These are phyloP conservation scores for Danio rerio DNA, from an alignment of 2,113 vertebrate species.

Conservation along the genomic window DNA sequence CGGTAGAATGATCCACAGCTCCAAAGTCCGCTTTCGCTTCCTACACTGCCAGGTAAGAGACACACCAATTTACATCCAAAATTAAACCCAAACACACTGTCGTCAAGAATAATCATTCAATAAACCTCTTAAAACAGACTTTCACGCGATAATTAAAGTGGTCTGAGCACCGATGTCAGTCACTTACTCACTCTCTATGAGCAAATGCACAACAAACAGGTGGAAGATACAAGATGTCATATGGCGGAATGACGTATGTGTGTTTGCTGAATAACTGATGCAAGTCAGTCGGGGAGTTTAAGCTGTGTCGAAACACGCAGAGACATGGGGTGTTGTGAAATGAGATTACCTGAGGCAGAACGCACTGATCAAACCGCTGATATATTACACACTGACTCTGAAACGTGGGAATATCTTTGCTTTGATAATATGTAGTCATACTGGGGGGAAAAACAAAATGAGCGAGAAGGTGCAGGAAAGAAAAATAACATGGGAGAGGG, in stretches of 20 bases:
- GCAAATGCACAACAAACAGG: constrained; percentile 51
- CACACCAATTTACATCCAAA: neutral
- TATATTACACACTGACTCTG: constrained; percentile 61
- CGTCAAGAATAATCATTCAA: constrained; percentile 2
- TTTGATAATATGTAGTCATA: constrained; percentile 63
- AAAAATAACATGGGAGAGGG: constrained; percentile 22
- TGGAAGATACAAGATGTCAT: constrained; percentile 66
- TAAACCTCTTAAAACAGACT: constrained; percentile 3
- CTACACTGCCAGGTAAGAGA: constrained; percentile 87
- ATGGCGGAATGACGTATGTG: constrained; percentile 60
- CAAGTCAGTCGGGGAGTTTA: constrained; percentile 33
- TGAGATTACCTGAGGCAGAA: constrained; percentile 50
- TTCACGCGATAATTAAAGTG: constrained; percentile 7
- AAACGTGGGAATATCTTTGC: constrained; percentile 65
- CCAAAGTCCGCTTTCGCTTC: constrained; percentile 92
- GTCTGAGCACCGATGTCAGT: constrained; percentile 49
- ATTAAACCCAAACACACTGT: constrained; percentile 5
- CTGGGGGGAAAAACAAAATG: constrained; percentile 31
- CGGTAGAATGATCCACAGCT: constrained; percentile 89
- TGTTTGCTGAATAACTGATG: constrained; percentile 65
- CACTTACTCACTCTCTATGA: constrained; percentile 55
- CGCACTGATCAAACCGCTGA: constrained; percentile 69
- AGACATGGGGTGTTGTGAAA: constrained; percentile 69
- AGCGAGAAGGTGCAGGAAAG: constrained; percentile 39
- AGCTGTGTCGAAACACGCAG: constrained; percentile 72